These are phyloP conservation scores for Xanthorhoe designata DNA, from an alignment of 2,888 invertebrate genomes.

Conservation along the genomic window DNA sequence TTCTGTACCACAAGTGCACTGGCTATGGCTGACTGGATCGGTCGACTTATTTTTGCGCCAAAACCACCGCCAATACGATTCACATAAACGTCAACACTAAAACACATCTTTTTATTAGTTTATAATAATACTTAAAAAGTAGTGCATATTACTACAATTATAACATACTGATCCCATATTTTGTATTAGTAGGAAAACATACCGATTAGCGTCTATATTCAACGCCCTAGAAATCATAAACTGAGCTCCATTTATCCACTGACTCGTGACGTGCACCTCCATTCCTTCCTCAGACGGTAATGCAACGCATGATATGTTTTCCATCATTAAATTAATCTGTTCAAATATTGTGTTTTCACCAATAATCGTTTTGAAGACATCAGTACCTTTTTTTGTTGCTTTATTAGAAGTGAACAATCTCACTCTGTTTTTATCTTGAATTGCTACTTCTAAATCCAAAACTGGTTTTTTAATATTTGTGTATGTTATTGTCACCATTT, in stretches of 20 bases:
- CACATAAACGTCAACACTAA: slow-evolving; percentile 87
- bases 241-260: slow-evolving; percentile 87
- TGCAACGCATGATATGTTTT: slow-evolving; percentile 87
- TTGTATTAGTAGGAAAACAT: slow-evolving; percentile 23
- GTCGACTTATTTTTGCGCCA: slow-evolving; percentile 89
- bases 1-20: slow-evolving; percentile 83
- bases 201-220: slow-evolving; percentile 86
- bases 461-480: slow-evolving; percentile 64
- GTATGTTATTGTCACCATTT: slow-evolving; percentile 84
- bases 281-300: slow-evolving; percentile 89
- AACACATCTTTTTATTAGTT: background rate
- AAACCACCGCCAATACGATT: slow-evolving; percentile 80
- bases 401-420: slow-evolving; percentile 44
- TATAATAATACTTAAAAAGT: too few relatives aligned
- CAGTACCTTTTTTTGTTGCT: slow-evolving; percentile 61
- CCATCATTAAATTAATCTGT: slow-evolving; percentile 92
- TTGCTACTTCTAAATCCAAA: slow-evolving; percentile 52
- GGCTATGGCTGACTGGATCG: slow-evolving; percentile 73
- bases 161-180: too few relatives aligned
- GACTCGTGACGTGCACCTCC: slow-evolving; percentile 86
- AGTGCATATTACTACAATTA: too few relatives aligned
- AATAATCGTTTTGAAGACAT: slow-evolving; percentile 71
- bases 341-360: slow-evolving; percentile 83
- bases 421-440: slow-evolving; percentile 54
- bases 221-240: slow-evolving; percentile 79